phyloP scores from a whole-genome alignment of 2,797 vertebrate genomes.

The Podarcis siculus region DNA sequence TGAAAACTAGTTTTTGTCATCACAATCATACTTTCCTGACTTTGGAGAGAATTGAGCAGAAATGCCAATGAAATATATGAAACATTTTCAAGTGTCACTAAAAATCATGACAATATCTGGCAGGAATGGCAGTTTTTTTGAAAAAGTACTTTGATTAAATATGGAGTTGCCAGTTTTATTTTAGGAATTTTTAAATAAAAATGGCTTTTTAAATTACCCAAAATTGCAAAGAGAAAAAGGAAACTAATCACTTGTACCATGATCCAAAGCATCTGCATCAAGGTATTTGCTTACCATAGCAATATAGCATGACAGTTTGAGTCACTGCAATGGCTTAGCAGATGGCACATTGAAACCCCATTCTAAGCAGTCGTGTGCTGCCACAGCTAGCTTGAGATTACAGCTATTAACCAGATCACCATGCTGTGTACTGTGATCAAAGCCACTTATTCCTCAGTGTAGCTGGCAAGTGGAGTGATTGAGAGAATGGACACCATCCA shows the following conservation, averaged over 20 bases:
- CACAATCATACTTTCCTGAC: conserved; percentile 45
- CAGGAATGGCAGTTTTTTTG: conserved; percentile 15
- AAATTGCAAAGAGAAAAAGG: neutral
- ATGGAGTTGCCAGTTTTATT: conserved; percentile 19
- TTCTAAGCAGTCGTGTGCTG: neutral
- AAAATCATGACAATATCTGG: conserved; percentile 54
- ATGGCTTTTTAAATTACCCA: neutral
- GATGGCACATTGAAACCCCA: neutral
- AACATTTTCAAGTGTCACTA: conserved; percentile 31
- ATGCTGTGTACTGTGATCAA: neutral
- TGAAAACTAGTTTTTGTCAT: neutral
- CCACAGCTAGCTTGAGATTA: neutral
- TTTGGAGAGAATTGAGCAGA: conserved; percentile 53
- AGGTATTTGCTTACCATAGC: neutral
- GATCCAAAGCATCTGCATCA: neutral
- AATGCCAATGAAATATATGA: conserved; percentile 43
- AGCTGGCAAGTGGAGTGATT: neutral
- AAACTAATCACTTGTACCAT: neutral
- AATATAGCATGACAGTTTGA: too few relatives aligned
- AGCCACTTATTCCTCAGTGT: conserved; percentile 23
- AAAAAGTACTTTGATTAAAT: conserved; percentile 36
- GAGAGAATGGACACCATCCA: conserved; percentile 1
- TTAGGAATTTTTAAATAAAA: conserved; percentile 34
- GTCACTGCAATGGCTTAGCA: neutral
- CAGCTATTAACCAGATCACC: conserved; percentile 7